These are phyloP conservation scores for Xerus rutilus DNA, from an alignment of 2,797 vertebrate species.

Conservation along the genomic window DNA sequence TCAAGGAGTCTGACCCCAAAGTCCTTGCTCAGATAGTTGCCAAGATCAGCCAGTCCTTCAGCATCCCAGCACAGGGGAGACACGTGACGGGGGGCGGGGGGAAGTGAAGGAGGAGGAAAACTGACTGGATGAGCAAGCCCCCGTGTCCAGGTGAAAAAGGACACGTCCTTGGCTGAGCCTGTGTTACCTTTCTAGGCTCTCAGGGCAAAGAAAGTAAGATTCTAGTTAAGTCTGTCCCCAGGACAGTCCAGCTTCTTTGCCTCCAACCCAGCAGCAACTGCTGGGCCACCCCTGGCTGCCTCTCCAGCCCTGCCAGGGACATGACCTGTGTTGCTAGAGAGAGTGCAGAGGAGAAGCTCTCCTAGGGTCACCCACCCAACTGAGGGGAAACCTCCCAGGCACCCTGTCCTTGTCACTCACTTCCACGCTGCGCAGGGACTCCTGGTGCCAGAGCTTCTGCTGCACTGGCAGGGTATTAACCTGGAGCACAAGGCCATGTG, in stretches of 20 bases:
- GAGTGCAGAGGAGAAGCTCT: neutral
- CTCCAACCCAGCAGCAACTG: neutral
- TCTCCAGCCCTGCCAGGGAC: neutral
- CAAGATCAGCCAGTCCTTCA: neutral
- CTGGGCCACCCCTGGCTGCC: neutral
- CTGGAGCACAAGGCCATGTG: neutral
- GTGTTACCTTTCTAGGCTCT: neutral
- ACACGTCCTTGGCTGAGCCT: neutral
- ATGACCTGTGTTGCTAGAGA: neutral
- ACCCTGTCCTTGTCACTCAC: neutral
- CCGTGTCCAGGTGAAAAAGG: too few species aligned
- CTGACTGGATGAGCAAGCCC: neutral
- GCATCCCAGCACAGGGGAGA: fast-evolving
- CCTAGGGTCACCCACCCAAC: neutral
- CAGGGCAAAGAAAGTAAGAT: neutral
- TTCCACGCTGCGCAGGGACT: fast-evolving
- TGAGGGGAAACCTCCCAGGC: too few species aligned
- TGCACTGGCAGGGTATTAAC: neutral
- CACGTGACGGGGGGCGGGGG: neutral
- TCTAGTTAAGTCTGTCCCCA: neutral
- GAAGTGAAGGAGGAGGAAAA: neutral
- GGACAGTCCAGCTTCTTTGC: neutral
- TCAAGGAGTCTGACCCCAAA: neutral
- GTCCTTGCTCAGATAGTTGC: neutral
- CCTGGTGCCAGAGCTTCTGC: neutral